Evolutionary conservation across 35 echinoderm and acorn worm species (phyloP), one percentile per base, ranked within the genome.

Genomic region (Apostichopus parvimensis): DNA sequence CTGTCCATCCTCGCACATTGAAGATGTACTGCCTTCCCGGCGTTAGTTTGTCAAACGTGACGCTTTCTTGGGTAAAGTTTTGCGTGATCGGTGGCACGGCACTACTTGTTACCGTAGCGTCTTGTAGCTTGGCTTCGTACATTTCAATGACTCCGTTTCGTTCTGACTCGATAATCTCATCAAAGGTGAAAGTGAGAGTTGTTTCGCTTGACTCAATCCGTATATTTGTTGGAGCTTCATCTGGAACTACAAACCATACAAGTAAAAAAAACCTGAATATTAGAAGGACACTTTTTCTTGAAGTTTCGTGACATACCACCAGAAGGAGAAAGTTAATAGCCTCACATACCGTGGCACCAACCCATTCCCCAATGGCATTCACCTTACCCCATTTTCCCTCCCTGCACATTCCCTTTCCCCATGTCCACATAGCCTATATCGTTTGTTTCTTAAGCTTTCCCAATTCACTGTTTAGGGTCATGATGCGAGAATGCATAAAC

Each of bases 1-100:
- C 13, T 9, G 94, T 95, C 62, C 73, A 95, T 20, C 91, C 94
- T 8, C 94, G 91, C 8, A 95, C 92, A 52, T 88, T 77, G 57
- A 95, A 93, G 2, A 26, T 5, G 80, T 95, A 95, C 5, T 54
- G 53, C 4, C 3, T 83, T 52, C 56, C 77, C 20, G 84, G 91
- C 26, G 57, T 57, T 13, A 95, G 58, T 5, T 75, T 20, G 10
- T 28, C 26, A 54, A 95, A 78, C 14, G 58, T 64, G 54, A 77
- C 79, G 9, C 20, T 52, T 52, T 65, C 57, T 6, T 13, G n/a
- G n/a, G 94, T 90, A 17, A 90, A 20, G 56, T 95, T 95, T 21
- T 82, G 60, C 11, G 24, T 5, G 52, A 77, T 11, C 23, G 88
- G 24, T 4, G 73, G 13, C 53, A 66, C 7, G 56, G 22, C 79